Base-by-base conservation (phyloP, 2,113 vertebrate genomes). In the Probosciger aterrimus region DNA sequence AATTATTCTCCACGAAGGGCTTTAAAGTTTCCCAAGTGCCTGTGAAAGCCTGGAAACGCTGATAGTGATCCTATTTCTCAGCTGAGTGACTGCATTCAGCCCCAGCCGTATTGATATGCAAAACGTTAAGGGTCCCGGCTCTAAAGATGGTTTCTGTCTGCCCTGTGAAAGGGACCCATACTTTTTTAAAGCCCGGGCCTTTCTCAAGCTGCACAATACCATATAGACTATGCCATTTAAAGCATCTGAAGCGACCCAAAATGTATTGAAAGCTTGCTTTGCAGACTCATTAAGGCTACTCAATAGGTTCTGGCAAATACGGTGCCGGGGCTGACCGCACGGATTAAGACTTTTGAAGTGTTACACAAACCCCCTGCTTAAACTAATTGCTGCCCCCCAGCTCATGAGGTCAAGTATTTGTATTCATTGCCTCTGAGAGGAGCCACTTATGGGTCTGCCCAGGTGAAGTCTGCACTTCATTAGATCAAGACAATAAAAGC, bases 31-130 rank as follows among this genome's bases (percentile, higher is more conserved):
- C 97, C 97, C 97, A 98, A 98, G 97, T 96, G 97, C 96, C 97
- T 92, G 92, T 97, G 97, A 98, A 98, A 98, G 95, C 86, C 97
- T 97, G 98, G 98, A 98, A 98, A 96, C 94, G 92, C 97, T 97
- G 98, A 98, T 98, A 97, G 97, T 97, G 97, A 98, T 98, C 98
- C 98, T 98, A 98, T 99, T 98, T 98, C 98, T 96, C 98, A 98
- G 98, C 97, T 98, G 98, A 98, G 98, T 98, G 98, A 95, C 95
- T 94, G 96, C 98, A 99, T 98, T 99, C 98, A 98, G 89, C 96
- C 95, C 85, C 93, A 94, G 97, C 96, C 90, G 37, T 97, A 98
- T 99, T 98, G 98, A 99, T 98, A 99, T 99, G 98, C 98, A 98
- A 99, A 98, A 93, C 96, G 78, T 82, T 80, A 4, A 71, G 95